Base-by-base conservation (phyloP, 2,113 vertebrate genomes). In the Ammodytes marinus region DNA sequence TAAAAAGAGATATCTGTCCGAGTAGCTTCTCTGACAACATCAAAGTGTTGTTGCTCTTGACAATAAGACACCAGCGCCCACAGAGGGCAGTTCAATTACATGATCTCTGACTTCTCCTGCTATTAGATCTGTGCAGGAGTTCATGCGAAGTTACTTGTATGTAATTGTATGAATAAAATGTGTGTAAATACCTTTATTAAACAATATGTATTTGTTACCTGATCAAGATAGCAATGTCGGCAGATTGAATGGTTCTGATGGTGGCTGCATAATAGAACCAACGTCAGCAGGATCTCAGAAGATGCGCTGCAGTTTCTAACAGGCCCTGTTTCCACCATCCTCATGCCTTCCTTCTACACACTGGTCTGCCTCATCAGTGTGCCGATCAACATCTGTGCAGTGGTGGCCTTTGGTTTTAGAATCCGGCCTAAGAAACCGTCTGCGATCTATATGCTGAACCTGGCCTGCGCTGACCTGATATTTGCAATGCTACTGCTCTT, bases 381-480 rank as follows among this genome's bases (percentile, higher is more conserved):
- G 0, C 97, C 97, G 4, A 89, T 99, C 12, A 99, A 99, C 83
- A 0, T 95, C 39, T 86, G 94, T 35, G 97, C 97, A 0, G 79
- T 98, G 7, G 35, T 96, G 0, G 94, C 97, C 78, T 98, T 99
- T 66, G 3, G 94, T 17, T 77, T 88, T 49, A 95, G 93, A 74
- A 95, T 98, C 91, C 95, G 95, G 13, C 84, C 97, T 1, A 95
- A 96, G 89, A 99, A 97, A 82, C 97, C 98, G 0, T 96, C 98
- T 0, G 91, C 95, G 13, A 94, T 99, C 35, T 99, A 97, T 82
- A 98, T 99, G 98, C 58, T 99, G 64, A 99, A 99, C 83, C 91
- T 99, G 85, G 95, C 97, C 7, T 74, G 77, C 0, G 96, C 97
- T 0, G 98, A 99, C 19, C 92, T 98, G 10, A 88, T 99, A 3